Evolutionary conservation across 2,797 vertebrate species (phyloP).

Genomic region (Macropus fuliginosus): DNA sequence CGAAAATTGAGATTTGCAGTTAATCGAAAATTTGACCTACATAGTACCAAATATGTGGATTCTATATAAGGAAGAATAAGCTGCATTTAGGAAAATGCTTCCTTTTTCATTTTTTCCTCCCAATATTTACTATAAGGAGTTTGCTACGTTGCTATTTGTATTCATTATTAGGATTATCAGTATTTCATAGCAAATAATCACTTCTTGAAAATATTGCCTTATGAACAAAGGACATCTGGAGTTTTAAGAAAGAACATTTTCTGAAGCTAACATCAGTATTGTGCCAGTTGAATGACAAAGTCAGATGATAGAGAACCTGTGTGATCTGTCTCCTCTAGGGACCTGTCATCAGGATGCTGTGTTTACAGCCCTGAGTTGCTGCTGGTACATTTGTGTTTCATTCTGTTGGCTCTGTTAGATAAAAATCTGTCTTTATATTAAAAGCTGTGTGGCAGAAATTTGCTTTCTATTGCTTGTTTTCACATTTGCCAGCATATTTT

Average conservation of each 20-base stretch:
- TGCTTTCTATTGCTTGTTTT: slow-evolving; percentile 68
- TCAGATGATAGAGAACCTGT: slow-evolving; percentile 57
- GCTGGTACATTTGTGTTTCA: slow-evolving; percentile 32
- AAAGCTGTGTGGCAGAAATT: slow-evolving; percentile 64
- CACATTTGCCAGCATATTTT: slow-evolving; percentile 57
- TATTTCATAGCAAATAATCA: slow-evolving; percentile 67
- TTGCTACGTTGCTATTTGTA: slow-evolving; percentile 41
- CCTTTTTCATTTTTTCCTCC: slow-evolving; percentile 52
- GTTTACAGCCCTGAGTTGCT: slow-evolving; percentile 64
- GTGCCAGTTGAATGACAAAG: slow-evolving; percentile 44
- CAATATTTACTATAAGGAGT: slow-evolving; percentile 62
- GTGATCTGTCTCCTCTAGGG: slow-evolving; percentile 57
- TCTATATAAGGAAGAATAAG: slow-evolving; percentile 68
- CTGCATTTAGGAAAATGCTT: slow-evolving; percentile 60
- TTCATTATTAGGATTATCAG: slow-evolving; percentile 45
- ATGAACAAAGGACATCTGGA: slow-evolving; percentile 76
- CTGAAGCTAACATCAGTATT: slow-evolving; percentile 62
- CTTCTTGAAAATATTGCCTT: slow-evolving; percentile 59
- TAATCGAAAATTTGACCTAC: slow-evolving; percentile 64
- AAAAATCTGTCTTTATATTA: slow-evolving; percentile 70
- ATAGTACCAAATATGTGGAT: slow-evolving; percentile 70
- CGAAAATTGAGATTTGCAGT: slow-evolving; percentile 62
- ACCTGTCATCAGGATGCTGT: slow-evolving; percentile 31
- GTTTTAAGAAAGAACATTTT: slow-evolving; percentile 76
- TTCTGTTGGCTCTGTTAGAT: slow-evolving; percentile 65